phyloP scores from a whole-genome alignment of 2,113 vertebrate species.

The Ellobius talpinus region DNA sequence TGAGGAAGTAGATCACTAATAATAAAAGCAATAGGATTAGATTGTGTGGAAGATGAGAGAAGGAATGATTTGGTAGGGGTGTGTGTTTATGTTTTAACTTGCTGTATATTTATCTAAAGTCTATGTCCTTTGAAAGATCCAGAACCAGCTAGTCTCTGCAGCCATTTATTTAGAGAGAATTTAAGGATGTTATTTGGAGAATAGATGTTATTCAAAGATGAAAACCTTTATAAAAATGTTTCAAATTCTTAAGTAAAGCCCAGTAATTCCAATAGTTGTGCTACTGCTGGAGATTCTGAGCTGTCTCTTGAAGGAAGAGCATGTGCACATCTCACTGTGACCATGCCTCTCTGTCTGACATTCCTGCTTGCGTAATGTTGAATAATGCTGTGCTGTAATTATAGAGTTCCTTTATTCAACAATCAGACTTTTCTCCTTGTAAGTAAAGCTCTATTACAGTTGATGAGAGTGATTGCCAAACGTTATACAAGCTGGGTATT shows the following conservation, averaged over 20 bases:
- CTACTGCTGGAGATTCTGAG: conserved; percentile 44
- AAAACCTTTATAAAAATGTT: background rate
- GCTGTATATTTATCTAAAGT: conserved; percentile 39
- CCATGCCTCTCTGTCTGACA: conserved; percentile 37
- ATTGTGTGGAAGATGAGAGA: background rate
- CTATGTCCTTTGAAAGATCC: conserved; percentile 49
- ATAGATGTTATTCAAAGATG: conserved; percentile 41
- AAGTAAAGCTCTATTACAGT: conserved; percentile 1
- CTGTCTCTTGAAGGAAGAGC: conserved; percentile 40
- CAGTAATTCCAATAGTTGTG: conserved; percentile 26
- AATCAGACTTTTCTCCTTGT: conserved; percentile 25
- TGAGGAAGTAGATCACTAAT: conserved; percentile 55
- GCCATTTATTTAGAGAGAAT: conserved; percentile 49
- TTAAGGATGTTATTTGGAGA: conserved; percentile 48
- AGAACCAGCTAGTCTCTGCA: conserved; percentile 48
- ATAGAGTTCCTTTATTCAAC: background rate
- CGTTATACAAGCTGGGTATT: background rate
- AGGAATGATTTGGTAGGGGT: conserved; percentile 2
- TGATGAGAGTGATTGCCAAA: conserved; percentile 60
- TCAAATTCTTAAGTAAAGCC: conserved; percentile 44
- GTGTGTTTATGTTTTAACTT: conserved; percentile 29
- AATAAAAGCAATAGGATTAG: conserved; percentile 32
- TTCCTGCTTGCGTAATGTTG: conserved; percentile 52
- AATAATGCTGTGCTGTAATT: background rate
- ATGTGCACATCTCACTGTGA: conserved; percentile 25